Percentiles rank a stretch among this genome's conserved stretches.
These are phyloP conservation scores for Liasis olivaceus DNA, from an alignment of 2,797 vertebrate genomes.

Conservation along the genomic window DNA sequence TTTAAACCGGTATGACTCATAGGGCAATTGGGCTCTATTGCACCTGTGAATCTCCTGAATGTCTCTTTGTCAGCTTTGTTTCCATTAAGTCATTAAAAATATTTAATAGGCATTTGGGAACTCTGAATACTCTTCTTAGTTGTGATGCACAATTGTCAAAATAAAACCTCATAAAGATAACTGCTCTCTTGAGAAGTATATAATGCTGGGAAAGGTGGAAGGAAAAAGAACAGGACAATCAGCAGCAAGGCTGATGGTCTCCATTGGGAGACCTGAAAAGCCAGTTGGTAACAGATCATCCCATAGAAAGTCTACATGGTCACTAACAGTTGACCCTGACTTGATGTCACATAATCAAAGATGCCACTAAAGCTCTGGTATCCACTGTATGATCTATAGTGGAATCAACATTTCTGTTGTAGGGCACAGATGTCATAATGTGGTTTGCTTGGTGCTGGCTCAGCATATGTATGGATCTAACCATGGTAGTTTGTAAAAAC, in stretches of 20 bases:
- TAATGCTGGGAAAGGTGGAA: not conserved
- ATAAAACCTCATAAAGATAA: not conserved
- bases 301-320: not conserved
- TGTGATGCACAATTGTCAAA: not conserved
- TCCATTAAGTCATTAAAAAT: slow-evolving; percentile 13
- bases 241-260: not conserved
- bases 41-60: slow-evolving; percentile 16
- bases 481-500: not conserved
- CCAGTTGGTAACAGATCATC: not conserved
- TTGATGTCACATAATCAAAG: not conserved
- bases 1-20: slow-evolving; percentile 25
- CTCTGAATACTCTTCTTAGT: not conserved
- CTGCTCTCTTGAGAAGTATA: not conserved
- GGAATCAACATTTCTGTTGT: not conserved
- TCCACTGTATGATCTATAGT: not conserved
- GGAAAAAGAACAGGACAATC: not conserved
- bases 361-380: not conserved
- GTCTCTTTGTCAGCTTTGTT: slow-evolving; percentile 23
- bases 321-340: not conserved
- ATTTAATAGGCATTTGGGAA: not conserved
- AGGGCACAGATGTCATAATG: not conserved
- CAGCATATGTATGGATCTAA: not conserved
- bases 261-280: not conserved
- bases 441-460: not conserved
- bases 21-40: not conserved